Evolutionary conservation across 2,888 invertebrate genomes (phyloP).

Genomic region (Diaphora mendica): DNA sequence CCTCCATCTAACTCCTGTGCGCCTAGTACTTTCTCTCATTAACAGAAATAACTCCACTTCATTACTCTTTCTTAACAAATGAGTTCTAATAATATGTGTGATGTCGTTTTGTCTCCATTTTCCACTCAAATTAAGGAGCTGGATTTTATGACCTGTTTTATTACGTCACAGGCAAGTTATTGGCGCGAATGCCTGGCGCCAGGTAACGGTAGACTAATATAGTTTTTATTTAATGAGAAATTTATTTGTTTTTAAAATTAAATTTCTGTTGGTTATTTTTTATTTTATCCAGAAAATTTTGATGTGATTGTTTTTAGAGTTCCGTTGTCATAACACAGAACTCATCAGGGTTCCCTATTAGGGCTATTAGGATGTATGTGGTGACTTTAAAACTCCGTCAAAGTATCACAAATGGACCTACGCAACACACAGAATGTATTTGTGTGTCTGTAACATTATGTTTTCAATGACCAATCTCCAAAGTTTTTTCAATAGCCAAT

Average conservation of each 20-base stretch:
- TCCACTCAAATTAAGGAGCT: constrained; percentile 17
- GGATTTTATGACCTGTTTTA: constrained; percentile 18
- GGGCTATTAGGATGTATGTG: no score
- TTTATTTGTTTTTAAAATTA: not conserved
- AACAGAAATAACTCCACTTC: constrained; percentile 10
- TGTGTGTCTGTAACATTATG: no score
- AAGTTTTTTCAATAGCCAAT: no score
- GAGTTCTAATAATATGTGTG: constrained; percentile 9
- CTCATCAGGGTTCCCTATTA: no score
- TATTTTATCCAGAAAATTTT: no score
- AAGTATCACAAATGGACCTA: no score
- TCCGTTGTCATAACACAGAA: no score
- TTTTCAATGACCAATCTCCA: no score
- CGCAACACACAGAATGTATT: no score
- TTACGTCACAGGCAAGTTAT: not conserved
- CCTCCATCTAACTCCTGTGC: not conserved
- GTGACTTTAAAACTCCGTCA: no score
- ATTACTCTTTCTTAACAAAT: constrained; percentile 16
- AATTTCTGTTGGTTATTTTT: no score
- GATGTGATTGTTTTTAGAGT: no score
- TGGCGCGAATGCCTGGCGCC: constrained; percentile 10
- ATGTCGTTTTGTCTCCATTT: not conserved
- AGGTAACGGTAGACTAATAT: constrained; percentile 3
- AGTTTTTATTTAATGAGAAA: constrained; percentile 10
- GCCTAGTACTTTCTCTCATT: constrained; percentile 1